Evolutionary conservation across 1,140 invertebrate species (phyloP), one percentile per base, ranked within the genome.

Genomic region (Tetramorium simillimum): DNA sequence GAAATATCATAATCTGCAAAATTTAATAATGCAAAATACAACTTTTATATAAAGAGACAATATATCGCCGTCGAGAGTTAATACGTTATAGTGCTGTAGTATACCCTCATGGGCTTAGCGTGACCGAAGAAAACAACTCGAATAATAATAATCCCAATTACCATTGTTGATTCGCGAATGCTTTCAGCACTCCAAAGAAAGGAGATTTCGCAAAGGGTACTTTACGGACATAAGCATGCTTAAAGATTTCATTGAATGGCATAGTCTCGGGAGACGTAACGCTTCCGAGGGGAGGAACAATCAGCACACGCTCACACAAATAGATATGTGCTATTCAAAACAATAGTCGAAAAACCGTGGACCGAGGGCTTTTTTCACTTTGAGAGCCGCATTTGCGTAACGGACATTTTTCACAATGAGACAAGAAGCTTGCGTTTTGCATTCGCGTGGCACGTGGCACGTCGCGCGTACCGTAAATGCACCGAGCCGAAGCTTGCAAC

Each of bases 181-280:
- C 78, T 90, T 87, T 88, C 89, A n/a, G 69, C 33, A 14, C 51
- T 18, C 33, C 21, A 33, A 77, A 76, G 87, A 88, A 80, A 56
- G 75, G 37, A 62, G 28, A 46, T 37, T 60, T 58, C 12, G 37
- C 46, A 56, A 81, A 88, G 86, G 69, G 51, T 85, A 56, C 73
- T 80, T 49, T 4, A 40, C 14, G 6, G 7, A 33, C 16, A 21
- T 62, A 76, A 86, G 81, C 69, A 49, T 14, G 89, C 14, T 69
- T 80, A 82, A 90, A 86, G 76, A 86, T 82, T 90, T 88, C 86
- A 75, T 86, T 72, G 86, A 81, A 86, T 84, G 65, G 14, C 40
- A 58, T 37, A 58, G 16, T 62, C 33, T 49, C 51, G 18, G 58
- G 88, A 78, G 76, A 76, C 69, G 49, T 49, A 53, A 33, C 16